A percentile compares a stretch with the other conserved stretches of the same genome.
phyloP scores from a whole-genome alignment of 2,113 vertebrate species.

The Hippolais icterina region DNA sequence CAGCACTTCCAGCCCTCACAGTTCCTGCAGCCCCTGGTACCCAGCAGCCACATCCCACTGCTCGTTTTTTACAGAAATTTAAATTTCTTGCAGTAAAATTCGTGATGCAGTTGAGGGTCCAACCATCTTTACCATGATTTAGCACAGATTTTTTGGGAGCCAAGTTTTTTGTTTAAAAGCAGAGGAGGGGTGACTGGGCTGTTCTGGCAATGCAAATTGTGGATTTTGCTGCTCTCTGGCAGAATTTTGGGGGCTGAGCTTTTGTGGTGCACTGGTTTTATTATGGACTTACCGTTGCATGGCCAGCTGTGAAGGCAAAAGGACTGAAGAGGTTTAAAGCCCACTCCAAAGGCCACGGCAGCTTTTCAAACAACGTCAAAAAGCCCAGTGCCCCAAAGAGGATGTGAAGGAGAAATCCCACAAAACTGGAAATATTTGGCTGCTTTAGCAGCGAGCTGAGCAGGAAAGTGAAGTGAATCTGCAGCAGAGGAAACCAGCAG shows the following conservation, averaged over 20 bases:
- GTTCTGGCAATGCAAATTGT: fast-evolving
- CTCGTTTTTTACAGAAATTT: not conserved
- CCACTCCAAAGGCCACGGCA: slow-evolving; percentile 78
- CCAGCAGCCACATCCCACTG: not conserved
- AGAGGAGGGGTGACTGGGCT: not conserved
- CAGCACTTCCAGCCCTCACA: not conserved
- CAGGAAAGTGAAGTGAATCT: slow-evolving; percentile 90
- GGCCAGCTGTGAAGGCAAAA: slow-evolving; percentile 82
- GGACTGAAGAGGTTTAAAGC: slow-evolving; percentile 82
- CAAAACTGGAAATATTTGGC: slow-evolving; percentile 79
- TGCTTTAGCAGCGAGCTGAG: slow-evolving; percentile 84
- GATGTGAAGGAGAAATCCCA: slow-evolving; percentile 79
- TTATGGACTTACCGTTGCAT: slow-evolving; percentile 75
- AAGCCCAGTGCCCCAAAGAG: slow-evolving; percentile 80
- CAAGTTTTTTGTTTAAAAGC: not conserved
- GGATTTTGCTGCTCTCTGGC: not conserved
- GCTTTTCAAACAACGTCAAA: slow-evolving; percentile 72
- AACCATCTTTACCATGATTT: fast-evolving
- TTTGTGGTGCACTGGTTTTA: not conserved
- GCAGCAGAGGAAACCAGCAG: not conserved
- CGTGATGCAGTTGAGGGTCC: fast-evolving
- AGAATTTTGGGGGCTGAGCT: not conserved
- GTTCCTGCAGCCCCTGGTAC: not conserved
- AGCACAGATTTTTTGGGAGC: not conserved
- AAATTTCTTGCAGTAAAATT: not conserved